Conservation (phyloP, 2,888 invertebrate species). For the Salticus scenicus region DNA sequence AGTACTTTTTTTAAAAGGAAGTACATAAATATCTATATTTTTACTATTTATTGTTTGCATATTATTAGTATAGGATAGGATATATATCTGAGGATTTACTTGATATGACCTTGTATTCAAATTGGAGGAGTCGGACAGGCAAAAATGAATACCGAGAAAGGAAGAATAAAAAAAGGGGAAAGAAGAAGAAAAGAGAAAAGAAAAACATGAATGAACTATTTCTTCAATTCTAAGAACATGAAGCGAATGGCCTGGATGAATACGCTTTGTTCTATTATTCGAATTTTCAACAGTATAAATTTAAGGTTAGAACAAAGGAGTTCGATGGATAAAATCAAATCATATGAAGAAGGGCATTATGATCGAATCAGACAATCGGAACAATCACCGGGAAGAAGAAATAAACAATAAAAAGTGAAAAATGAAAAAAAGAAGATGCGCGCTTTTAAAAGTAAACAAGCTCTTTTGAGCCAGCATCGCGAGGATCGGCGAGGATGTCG, state of each 20-base stretch:
- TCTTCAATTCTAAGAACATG: neutral
- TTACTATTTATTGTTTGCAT: no score
- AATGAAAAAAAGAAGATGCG: neutral
- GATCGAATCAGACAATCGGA: neutral
- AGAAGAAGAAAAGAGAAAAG: neutral
- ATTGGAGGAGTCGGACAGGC: no score
- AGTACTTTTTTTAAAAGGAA: no score
- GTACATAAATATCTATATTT: no score
- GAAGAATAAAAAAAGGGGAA: no score
- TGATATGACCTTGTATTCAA: no score
- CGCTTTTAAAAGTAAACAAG: constrained; percentile 49
- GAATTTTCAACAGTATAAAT: neutral
- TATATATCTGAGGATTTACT: no score
- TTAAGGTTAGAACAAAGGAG: neutral
- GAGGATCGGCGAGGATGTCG: constrained; percentile 36
- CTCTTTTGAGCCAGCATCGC: constrained; percentile 24
- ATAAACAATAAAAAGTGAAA: neutral
- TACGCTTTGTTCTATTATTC: neutral
- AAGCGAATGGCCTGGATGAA: neutral
- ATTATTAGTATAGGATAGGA: no score
- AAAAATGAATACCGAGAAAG: no score
- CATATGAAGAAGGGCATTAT: constrained; percentile 1
- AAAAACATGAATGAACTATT: neutral
- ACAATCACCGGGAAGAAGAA: neutral
- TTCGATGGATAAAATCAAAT: neutral